Evolutionary conservation across 64 coral and sea anemone species (phyloP).

Genomic region (Actinia equina): DNA sequence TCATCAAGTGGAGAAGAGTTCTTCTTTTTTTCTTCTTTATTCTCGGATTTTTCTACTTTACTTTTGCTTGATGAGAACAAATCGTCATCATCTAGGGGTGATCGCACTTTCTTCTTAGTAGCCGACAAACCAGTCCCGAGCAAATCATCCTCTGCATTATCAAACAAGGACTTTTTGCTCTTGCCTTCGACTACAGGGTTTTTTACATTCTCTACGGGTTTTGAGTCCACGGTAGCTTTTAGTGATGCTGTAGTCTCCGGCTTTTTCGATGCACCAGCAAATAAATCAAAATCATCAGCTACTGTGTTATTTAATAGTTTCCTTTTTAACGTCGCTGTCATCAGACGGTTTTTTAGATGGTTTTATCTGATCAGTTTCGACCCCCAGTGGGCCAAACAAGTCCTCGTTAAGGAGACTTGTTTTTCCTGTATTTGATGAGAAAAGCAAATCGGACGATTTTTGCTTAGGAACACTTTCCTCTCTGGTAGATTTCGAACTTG

Average conservation of each 20-base stretch:
- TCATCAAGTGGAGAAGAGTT: conserved; percentile 30
- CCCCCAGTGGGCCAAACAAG: conserved; percentile 19
- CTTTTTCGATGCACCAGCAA: not conserved
- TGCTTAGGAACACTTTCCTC: not conserved
- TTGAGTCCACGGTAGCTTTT: not conserved
- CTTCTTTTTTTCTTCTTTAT: conserved; percentile 18
- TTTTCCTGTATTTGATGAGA: conserved; percentile 12
- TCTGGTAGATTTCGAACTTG: conserved; percentile 55
- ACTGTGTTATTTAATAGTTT: not conserved
- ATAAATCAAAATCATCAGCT: conserved; percentile 15
- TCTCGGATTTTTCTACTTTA: not conserved
- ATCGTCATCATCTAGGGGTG: conserved; percentile 5
- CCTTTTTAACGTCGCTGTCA: not conserved
- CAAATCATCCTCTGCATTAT: not conserved
- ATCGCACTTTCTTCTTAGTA: not conserved
- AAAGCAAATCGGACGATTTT: conserved; percentile 11
- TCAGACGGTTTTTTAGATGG: not conserved
- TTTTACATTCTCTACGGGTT: not conserved
- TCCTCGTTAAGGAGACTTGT: conserved; percentile 1
- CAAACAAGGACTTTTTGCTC: not conserved
- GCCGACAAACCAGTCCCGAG: not conserved
- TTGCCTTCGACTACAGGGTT: not conserved
- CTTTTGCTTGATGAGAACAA: not conserved
- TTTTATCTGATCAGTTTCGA: not conserved
- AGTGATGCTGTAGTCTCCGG: not conserved